Evolutionary conservation across 2,113 vertebrate genomes (phyloP).

Genomic region (Laterallus jamaicensis): DNA sequence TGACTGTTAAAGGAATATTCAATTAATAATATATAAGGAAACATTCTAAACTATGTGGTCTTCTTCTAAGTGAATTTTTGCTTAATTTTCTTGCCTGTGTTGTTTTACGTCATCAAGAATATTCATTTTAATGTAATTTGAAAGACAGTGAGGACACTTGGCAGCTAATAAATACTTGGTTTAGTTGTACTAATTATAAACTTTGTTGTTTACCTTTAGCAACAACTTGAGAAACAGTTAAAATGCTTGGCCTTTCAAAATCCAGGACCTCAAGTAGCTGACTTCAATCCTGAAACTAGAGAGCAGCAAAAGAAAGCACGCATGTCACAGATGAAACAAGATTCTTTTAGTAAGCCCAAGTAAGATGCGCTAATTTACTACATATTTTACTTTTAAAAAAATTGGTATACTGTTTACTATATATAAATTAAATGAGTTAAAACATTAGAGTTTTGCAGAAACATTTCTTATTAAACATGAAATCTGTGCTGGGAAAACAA

Average conservation of each 20-base stretch:
- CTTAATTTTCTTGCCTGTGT: background rate
- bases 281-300: conserved; percentile 81
- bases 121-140: background rate
- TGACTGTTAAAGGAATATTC: background rate
- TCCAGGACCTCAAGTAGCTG: conserved; percentile 79
- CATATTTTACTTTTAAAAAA: background rate
- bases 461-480: background rate
- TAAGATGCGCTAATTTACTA: conserved; percentile 63
- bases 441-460: background rate
- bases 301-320: conserved; percentile 74
- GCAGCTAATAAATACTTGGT: background rate
- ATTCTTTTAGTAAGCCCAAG: conserved; percentile 65
- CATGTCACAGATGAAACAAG: conserved; percentile 75
- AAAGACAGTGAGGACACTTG: background rate
- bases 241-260: conserved; percentile 79
- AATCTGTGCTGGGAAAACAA: background rate
- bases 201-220: conserved; percentile 56
- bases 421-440: background rate
- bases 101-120: background rate
- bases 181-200: background rate
- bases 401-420: background rate
- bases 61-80: background rate
- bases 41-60: background rate
- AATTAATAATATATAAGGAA: background rate
- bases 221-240: conserved; percentile 77